These are phyloP conservation scores for Smutsia gigantea DNA, from an alignment of 2,797 vertebrate genomes.

Conservation along the genomic window DNA sequence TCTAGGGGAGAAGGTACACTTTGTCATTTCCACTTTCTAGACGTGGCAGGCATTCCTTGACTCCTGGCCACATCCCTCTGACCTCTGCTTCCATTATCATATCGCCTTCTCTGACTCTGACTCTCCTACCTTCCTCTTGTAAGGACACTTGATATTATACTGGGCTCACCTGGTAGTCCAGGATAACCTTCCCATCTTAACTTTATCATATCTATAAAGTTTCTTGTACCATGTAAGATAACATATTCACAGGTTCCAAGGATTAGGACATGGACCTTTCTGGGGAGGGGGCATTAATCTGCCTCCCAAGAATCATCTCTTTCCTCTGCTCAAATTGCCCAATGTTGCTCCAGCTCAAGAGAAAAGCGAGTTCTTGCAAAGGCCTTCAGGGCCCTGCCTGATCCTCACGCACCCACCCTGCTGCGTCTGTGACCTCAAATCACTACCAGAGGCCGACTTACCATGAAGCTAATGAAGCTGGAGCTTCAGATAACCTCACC, in stretches of 20 bases:
- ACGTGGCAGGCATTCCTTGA: neutral
- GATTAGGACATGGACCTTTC: neutral
- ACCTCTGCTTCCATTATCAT: neutral
- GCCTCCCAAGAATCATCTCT: neutral
- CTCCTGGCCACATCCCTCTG: neutral
- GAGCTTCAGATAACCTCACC: neutral
- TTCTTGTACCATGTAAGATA: neutral
- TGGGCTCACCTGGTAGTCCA: neutral
- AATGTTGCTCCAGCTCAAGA: neutral
- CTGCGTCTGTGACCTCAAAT: neutral
- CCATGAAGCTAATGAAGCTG: neutral
- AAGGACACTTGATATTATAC: neutral
- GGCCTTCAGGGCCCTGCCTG: neutral
- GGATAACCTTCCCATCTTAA: neutral
- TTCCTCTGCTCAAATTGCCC: neutral
- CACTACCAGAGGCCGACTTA: too few species aligned
- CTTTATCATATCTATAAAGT: neutral
- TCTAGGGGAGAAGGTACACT: neutral
- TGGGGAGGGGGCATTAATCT: neutral
- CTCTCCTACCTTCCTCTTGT: neutral
- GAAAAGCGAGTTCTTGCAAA: neutral
- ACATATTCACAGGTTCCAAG: neutral
- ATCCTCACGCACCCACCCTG: neutral
- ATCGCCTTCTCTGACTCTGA: neutral
- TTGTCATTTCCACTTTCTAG: neutral